These are phyloP conservation scores for Cyrtorhinus lividipennis DNA, from an alignment of 1,140 invertebrate genomes.

Conservation along the genomic window DNA sequence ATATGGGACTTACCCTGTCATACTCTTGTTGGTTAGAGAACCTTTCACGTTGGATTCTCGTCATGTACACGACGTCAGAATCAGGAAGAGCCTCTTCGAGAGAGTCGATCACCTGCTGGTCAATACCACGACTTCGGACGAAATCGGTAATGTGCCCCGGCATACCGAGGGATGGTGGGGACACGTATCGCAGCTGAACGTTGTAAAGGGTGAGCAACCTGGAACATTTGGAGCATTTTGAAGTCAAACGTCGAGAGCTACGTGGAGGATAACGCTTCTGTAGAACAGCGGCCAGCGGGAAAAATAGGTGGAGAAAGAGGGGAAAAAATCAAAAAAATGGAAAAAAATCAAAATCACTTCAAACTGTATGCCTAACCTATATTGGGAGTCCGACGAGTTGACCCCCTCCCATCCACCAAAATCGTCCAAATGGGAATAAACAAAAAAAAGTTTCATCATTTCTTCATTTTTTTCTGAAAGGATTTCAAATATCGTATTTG, in stretches of 20 bases:
- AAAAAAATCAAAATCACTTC: no score
- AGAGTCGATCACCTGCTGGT: slow-evolving; percentile 52
- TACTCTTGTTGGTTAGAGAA: slow-evolving; percentile 77
- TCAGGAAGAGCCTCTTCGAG: slow-evolving; percentile 77
- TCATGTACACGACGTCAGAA: slow-evolving; percentile 97
- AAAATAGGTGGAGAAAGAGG: background rate
- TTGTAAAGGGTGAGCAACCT: slow-evolving; percentile 77
- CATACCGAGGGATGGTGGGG: slow-evolving; percentile 74
- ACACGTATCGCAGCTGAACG: slow-evolving; percentile 79
- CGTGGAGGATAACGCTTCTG: no score
- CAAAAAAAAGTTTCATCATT: no score
- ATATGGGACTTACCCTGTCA: slow-evolving; percentile 58
- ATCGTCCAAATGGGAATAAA: no score
- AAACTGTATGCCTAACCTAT: no score
- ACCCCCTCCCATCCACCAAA: no score
- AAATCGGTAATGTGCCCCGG: slow-evolving; percentile 69
- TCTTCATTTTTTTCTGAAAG: no score
- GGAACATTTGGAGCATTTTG: no score
- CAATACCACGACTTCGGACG: slow-evolving; percentile 58
- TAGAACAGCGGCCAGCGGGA: no score
- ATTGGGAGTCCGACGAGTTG: no score
- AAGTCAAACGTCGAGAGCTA: slow-evolving; percentile 7
- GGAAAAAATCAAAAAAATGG: background rate
- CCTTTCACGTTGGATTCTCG: slow-evolving; percentile 89
- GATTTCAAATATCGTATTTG: no score